A percentile compares a stretch with the other conserved stretches of the same genome.
phyloP scores from a whole-genome alignment of 1,140 invertebrate species.

The Brachionus calyciflorus region DNA sequence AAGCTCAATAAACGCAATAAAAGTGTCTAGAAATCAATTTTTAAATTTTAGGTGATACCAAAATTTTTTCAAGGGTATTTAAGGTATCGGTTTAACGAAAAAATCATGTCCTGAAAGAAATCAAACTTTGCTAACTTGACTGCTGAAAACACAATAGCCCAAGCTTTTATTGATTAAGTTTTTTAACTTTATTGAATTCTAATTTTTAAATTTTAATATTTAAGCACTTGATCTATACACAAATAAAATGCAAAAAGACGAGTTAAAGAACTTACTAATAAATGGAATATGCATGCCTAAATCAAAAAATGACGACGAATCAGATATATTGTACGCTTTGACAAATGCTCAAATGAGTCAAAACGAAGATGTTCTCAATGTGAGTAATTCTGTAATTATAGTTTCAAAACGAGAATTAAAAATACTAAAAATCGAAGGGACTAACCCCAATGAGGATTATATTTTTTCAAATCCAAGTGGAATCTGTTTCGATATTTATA shows the following conservation, averaged over 20 bases:
- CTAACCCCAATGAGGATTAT: constrained; percentile 31
- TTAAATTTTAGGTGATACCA: no score
- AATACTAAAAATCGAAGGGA: constrained; percentile 21
- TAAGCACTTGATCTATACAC: constrained; percentile 1
- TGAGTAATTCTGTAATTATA: constrained; percentile 38
- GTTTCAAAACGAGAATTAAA: constrained; percentile 35
- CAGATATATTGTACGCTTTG: constrained; percentile 7
- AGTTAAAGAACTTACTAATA: constrained; percentile 16
- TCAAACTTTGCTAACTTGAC: no score
- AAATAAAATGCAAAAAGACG: constrained; percentile 45
- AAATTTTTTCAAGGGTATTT: no score
- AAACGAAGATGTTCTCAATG: constrained; percentile 23
- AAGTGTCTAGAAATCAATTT: no score
- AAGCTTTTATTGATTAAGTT: no score
- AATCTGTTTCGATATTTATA: constrained; percentile 28
- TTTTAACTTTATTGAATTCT: neutral
- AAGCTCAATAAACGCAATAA: no score
- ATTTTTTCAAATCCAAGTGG: constrained; percentile 40
- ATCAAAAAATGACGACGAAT: neutral
- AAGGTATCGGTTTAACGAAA: no score
- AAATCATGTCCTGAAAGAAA: no score
- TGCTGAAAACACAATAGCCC: no score
- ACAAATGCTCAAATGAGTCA: constrained; percentile 35
- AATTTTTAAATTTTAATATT: neutral
- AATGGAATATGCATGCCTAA: constrained; percentile 42